Percentiles rank a stretch among this genome's conserved stretches.
phyloP scores from a whole-genome alignment of 1,140 invertebrate species.

The Caerostris darwini region DNA sequence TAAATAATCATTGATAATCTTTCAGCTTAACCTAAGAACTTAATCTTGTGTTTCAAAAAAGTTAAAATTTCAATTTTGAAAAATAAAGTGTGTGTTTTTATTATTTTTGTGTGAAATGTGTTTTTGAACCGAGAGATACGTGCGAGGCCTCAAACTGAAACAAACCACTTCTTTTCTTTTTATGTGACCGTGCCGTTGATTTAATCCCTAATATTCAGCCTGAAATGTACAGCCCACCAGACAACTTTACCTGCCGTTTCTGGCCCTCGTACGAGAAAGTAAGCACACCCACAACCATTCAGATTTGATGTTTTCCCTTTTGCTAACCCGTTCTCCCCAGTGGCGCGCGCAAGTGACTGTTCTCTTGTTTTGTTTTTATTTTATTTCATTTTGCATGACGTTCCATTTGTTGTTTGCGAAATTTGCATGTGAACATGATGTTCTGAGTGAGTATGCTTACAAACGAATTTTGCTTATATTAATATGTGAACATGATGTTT shows the following conservation, averaged over 20 bases:
- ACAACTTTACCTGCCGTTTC: slow-evolving; percentile 48
- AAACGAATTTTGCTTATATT: too few relatives aligned
- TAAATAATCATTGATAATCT: too few relatives aligned
- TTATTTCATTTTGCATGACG: neutral
- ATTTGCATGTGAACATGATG: neutral
- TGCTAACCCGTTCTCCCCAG: neutral
- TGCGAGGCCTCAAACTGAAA: neutral
- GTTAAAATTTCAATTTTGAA: too few relatives aligned
- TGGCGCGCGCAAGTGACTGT: neutral
- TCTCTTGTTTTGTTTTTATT: neutral
- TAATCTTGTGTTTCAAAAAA: too few relatives aligned
- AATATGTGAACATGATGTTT: too few relatives aligned
- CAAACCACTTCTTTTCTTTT: slow-evolving; percentile 22
- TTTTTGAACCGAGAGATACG: neutral
- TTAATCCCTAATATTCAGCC: slow-evolving; percentile 39
- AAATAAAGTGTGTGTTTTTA: neutral
- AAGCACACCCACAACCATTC: neutral
- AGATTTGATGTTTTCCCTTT: neutral
- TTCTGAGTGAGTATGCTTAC: neutral
- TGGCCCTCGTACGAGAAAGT: slow-evolving; percentile 53
- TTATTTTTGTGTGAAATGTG: neutral
- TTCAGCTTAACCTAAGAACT: too few relatives aligned
- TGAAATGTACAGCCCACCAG: slow-evolving; percentile 47
- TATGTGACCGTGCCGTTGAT: slow-evolving; percentile 23
- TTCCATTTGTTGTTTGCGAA: too few relatives aligned